Evolutionary conservation across 2,888 invertebrate species (phyloP), one percentile per base, ranked within the genome.

Genomic region (Itoplectis maculator): DNA sequence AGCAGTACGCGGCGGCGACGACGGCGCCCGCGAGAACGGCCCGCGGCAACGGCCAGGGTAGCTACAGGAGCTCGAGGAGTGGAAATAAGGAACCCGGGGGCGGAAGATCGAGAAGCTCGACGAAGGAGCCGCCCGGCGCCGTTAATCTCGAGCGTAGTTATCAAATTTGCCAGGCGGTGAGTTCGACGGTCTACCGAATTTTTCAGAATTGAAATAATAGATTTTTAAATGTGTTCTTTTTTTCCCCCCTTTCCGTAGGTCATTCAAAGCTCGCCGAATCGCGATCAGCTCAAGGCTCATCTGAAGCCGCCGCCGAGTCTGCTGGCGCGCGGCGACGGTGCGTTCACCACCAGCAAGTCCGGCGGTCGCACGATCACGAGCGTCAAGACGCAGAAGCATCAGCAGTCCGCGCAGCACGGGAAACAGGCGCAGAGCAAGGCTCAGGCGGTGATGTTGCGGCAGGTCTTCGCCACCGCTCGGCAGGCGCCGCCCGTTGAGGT

Each of bases 121-220:
- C 96, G 89, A 96, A 96, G 92, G 95, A 97, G 82, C 97, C 98
- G 0, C 98, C 97, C 0, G 98, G 98, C 0, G 97, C 97, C 4
- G 97, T 98, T 45, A 98, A 99, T 93, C 93, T 98, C 74, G 98
- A 98, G 92, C 95, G 99, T 77, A 98, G 98, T 91, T 98, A 98
- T 93, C 98, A 98, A 93, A 99, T 99, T 88, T 97, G 97, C 89
- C 97, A 97, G 93, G 97, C 97, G 56, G 97, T 97, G 88, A 89
- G 88, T 82, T 45, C 1, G 23, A 45, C 8, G n/a, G n/a, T 15
- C 9, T 35, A n/a, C 15, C 7, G 29, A 29, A 29, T 3, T 29
- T 29, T 29, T n/a, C 0, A 13, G n/a, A 18, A 8, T 0, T 29
- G 3, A 13, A 29, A 9, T 11, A 1, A 13, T 65, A n/a, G 2